Conservation (phyloP, 2,113 vertebrate genomes). For the Ceuthmochares aereus region DNA sequence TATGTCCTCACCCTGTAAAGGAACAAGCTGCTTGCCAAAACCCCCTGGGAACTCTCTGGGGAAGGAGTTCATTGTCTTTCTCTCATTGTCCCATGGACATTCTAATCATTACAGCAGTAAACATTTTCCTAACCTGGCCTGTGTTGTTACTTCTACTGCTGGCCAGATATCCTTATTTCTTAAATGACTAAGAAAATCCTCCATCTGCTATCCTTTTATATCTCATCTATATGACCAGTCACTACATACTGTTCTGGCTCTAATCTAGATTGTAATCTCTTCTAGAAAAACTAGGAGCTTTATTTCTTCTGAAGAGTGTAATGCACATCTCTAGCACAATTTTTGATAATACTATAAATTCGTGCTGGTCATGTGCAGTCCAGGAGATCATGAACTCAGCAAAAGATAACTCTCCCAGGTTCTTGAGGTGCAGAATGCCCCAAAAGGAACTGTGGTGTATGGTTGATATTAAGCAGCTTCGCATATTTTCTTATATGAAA, state of each 20-base stretch:
- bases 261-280: neutral
- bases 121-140: neutral
- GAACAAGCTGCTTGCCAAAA: neutral
- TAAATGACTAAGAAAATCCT: neutral
- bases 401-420: neutral
- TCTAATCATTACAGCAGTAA: neutral
- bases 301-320: neutral
- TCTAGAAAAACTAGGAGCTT: neutral
- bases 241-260: neutral
- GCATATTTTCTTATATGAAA: neutral
- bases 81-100: neutral
- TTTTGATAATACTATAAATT: neutral
- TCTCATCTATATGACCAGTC: neutral
- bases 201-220: neutral
- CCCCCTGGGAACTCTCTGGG: neutral
- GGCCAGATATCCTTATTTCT: neutral
- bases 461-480: neutral
- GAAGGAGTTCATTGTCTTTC: neutral
- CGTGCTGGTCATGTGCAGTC: neutral
- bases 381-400: accelerated
- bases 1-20: neutral
- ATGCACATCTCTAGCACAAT: neutral
- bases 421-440: neutral
- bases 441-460: neutral
- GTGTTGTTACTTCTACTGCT: neutral